A percentile compares a stretch with the other conserved stretches of the same genome.
These are phyloP conservation scores for Lithobates sylvaticus DNA, from an alignment of 2,797 vertebrate species.

Conservation along the genomic window DNA sequence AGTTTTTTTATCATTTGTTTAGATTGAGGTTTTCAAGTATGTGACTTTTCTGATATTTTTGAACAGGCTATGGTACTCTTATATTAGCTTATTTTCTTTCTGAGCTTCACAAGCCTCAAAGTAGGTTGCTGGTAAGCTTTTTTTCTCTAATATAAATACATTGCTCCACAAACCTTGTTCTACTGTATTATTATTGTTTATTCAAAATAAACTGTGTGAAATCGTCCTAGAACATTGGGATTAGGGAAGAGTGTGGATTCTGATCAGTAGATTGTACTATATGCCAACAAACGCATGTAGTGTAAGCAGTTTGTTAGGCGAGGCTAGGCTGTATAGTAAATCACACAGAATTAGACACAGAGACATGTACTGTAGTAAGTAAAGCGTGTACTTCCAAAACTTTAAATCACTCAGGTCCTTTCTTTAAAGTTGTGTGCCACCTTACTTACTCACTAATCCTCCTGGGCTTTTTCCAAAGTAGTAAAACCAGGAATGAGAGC, in stretches of 20 bases:
- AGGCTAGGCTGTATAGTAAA: constrained; percentile 23
- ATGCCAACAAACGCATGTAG: background rate
- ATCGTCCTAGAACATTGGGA: background rate
- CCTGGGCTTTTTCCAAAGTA: constrained; percentile 12
- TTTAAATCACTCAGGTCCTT: background rate
- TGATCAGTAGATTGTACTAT: background rate
- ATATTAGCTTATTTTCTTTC: too few species aligned
- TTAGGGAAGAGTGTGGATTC: constrained; percentile 15
- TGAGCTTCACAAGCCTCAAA: too few species aligned
- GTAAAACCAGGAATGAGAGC: background rate
- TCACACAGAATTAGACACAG: constrained; percentile 11
- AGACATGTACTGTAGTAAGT: background rate
- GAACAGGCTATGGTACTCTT: too few species aligned
- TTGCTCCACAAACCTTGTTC: background rate
- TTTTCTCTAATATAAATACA: background rate
- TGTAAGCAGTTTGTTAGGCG: background rate
- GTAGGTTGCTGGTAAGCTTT: background rate
- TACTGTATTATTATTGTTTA: constrained; percentile 21
- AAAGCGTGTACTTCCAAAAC: background rate
- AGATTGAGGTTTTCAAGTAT: background rate
- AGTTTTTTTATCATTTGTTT: background rate
- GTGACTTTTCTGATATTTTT: too few species aligned
- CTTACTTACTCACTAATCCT: constrained; percentile 7
- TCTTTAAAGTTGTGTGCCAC: constrained; percentile 4
- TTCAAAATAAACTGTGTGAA: constrained; percentile 36